A percentile compares a stretch with the other conserved stretches of the same genome.
These are phyloP conservation scores for Pachydiplax longipennis DNA, from an alignment of 2,888 invertebrate genomes.

Conservation along the genomic window DNA sequence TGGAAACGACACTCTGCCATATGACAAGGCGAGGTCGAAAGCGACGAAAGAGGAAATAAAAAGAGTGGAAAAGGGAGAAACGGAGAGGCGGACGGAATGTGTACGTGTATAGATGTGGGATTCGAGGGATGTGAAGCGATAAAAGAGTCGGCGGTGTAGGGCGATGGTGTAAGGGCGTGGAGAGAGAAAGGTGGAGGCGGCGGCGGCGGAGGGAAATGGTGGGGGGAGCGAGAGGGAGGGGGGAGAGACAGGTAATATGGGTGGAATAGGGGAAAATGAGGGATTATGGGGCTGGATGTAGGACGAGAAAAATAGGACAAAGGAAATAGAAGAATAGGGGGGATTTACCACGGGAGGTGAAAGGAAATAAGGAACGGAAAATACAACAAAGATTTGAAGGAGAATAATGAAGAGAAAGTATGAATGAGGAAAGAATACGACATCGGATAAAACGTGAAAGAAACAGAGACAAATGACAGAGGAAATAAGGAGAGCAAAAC, in stretches of 20 bases:
- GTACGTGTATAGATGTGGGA: not conserved
- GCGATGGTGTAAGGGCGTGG: not conserved
- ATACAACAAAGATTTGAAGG: not conserved
- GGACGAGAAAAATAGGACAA: too few relatives aligned
- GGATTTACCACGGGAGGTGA: not conserved
- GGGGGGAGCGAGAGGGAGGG: not conserved
- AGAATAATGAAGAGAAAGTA: not conserved
- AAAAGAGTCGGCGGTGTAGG: not conserved
- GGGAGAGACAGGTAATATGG: not conserved
- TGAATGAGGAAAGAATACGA: not conserved
- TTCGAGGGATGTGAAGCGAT: not conserved
- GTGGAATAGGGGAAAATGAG: not conserved
- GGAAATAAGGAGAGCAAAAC: too few relatives aligned
- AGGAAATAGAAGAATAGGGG: not conserved
- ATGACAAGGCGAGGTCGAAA: not conserved
- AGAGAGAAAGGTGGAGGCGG: not conserved
- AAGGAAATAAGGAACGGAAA: not conserved
- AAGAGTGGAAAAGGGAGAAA: not conserved
- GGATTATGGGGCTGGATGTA: too few relatives aligned
- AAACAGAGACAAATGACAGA: not conserved
- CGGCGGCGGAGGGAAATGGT: not conserved
- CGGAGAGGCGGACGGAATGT: not conserved
- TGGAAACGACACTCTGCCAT: not conserved
- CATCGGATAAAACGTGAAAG: not conserved
- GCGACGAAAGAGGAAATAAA: not conserved